Evolutionary conservation across 2,797 vertebrate species (phyloP).

Genomic region (Rachycentron canadum): DNA sequence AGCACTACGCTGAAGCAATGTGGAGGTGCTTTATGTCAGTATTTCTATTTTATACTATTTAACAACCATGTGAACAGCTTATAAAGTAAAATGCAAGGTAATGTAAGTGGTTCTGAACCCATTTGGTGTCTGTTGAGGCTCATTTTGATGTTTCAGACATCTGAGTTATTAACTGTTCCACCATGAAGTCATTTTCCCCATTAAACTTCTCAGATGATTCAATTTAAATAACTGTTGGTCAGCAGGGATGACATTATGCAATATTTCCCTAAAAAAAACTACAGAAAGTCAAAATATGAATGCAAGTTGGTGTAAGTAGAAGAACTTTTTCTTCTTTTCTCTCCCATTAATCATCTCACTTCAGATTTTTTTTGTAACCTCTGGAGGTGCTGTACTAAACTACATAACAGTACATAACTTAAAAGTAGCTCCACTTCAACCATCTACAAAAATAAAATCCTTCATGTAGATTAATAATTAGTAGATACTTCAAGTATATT

Average conservation of each 20-base stretch:
- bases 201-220: background rate
- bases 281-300: background rate
- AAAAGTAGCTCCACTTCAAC: background rate
- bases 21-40: background rate
- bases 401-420: background rate
- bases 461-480: background rate
- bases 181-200: background rate
- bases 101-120: background rate
- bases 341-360: background rate
- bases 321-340: background rate
- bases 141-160: background rate
- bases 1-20: background rate
- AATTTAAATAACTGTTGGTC: background rate
- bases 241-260: too few relatives aligned
- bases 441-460: background rate
- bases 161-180: background rate
- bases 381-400: background rate
- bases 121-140: background rate
- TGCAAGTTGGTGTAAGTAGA: background rate
- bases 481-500: background rate
- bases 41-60: background rate
- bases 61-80: background rate
- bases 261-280: too few relatives aligned
- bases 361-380: background rate
- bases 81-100: background rate